phyloP scores from a whole-genome alignment of 2,113 vertebrate genomes.

The Cephalopterus ornatus region DNA sequence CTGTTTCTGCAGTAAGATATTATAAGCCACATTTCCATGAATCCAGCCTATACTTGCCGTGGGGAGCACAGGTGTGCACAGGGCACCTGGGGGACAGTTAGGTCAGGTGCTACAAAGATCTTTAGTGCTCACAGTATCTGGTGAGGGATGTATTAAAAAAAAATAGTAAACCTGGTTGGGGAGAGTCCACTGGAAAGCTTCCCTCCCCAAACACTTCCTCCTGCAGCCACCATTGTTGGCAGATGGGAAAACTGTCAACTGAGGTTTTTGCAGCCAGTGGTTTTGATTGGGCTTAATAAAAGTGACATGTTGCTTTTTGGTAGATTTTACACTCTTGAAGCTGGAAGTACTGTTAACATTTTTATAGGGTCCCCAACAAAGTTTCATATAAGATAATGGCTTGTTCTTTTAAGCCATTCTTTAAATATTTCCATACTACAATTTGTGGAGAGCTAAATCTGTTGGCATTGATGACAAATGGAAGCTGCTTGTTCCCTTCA shows the following conservation, averaged over 20 bases:
- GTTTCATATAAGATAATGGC: neutral
- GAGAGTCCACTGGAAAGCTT: neutral
- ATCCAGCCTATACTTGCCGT: neutral
- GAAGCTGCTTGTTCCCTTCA: neutral
- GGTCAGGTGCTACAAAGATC: neutral
- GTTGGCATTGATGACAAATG: neutral
- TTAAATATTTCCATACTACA: neutral
- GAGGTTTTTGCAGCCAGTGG: neutral
- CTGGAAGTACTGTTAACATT: neutral
- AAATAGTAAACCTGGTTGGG: fast-evolving
- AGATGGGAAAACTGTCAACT: neutral
- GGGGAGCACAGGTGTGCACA: neutral
- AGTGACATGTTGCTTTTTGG: neutral
- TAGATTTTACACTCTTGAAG: neutral
- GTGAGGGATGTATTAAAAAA: neutral
- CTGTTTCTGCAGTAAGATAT: neutral
- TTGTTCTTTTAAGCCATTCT: neutral
- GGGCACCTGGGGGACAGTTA: fast-evolving
- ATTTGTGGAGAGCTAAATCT: neutral
- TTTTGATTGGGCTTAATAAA: neutral
- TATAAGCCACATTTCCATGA: neutral
- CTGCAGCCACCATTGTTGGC: neutral
- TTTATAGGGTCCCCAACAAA: neutral
- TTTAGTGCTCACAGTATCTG: fast-evolving
- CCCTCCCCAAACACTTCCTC: neutral